Conservation (phyloP, 2,797 vertebrate genomes). For the Myotis vivesi region DNA sequence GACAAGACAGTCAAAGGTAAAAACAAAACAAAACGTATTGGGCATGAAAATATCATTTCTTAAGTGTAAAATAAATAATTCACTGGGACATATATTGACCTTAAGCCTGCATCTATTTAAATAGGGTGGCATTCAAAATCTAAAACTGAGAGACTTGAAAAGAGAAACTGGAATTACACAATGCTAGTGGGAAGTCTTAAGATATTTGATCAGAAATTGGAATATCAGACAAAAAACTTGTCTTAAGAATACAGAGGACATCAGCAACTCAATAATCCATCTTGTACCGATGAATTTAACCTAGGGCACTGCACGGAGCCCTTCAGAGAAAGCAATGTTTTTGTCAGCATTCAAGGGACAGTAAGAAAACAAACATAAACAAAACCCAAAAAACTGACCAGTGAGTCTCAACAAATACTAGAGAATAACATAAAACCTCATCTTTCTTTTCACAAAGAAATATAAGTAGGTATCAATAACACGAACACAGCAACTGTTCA, state of each 20-base stretch:
- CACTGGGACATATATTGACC: not conserved
- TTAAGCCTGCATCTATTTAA: not conserved
- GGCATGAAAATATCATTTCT: not conserved
- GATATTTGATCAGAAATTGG: not conserved
- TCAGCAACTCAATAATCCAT: not conserved
- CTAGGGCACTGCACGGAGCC: not conserved
- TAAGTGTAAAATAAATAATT: not conserved
- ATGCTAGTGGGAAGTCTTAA: not conserved
- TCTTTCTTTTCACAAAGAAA: not conserved
- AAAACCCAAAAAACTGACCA: not conserved
- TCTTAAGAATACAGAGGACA: not conserved
- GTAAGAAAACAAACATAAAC: not conserved
- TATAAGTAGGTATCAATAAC: not conserved
- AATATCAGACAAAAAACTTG: not conserved
- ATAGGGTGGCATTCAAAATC: not conserved
- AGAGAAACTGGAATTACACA: not conserved
- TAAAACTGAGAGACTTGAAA: not conserved
- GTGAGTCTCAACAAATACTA: not conserved
- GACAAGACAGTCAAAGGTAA: not conserved
- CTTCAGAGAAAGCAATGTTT: not conserved
- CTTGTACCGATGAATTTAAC: not conserved
- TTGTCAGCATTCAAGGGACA: not conserved
- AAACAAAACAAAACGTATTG: not conserved
- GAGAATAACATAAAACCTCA: not conserved
- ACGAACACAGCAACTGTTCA: not conserved